Conservation (phyloP, 2,888 invertebrate species). For the Aporophyla nigra region DNA sequence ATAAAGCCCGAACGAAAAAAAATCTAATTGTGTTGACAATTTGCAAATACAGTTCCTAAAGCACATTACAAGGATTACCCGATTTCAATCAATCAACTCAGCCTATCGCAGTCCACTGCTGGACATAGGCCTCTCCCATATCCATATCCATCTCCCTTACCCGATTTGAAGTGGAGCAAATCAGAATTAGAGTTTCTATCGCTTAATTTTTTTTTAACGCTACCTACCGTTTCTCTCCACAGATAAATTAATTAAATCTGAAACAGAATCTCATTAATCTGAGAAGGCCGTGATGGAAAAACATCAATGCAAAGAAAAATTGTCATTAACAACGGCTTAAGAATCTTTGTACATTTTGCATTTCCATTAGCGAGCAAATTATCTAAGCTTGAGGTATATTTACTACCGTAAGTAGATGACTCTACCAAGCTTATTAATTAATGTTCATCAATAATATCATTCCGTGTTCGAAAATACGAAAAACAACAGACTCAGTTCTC, state of each 20-base stretch:
- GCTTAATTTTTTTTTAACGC: neutral
- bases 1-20: neutral
- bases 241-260: neutral
- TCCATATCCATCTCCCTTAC: no score
- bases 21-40: slow-evolving; percentile 26
- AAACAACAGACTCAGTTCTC: neutral
- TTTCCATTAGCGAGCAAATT: neutral
- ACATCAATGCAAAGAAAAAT: no score
- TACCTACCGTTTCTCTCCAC: neutral
- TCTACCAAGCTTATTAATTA: neutral
- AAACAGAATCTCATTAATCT: neutral
- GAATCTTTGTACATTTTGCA: neutral
- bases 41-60: slow-evolving; percentile 6
- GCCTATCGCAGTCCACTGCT: no score
- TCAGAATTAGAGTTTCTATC: neutral
- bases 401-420: neutral
- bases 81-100: no score
- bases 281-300: neutral
- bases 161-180: neutral
- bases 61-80: neutral
- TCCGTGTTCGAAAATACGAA: neutral
- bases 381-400: neutral
- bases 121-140: no score
- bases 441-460: neutral
- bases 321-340: neutral